Evolutionary conservation across 2,888 invertebrate genomes (phyloP).

Genomic region (Mimas tiliae): DNA sequence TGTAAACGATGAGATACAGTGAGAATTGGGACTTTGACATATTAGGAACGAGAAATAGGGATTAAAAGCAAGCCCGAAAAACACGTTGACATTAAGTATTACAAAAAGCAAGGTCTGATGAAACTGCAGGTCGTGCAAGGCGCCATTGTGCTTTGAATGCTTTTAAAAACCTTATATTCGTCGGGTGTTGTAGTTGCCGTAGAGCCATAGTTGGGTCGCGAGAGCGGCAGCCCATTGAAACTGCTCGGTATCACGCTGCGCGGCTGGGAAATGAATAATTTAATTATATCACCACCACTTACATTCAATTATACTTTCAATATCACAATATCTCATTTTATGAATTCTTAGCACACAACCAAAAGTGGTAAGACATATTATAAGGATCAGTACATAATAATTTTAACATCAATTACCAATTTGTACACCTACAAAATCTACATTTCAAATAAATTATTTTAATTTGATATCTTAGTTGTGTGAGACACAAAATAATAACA

Average conservation of each 20-base stretch:
- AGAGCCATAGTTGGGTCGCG: slow-evolving; percentile 67
- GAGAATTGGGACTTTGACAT: background rate
- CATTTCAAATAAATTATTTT: no score
- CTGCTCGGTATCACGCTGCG: slow-evolving; percentile 68
- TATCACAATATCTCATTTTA: background rate
- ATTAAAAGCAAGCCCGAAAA: background rate
- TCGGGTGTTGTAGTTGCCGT: slow-evolving; percentile 56
- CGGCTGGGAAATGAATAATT: slow-evolving; percentile 54
- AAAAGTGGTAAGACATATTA: no score
- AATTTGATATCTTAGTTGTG: no score
- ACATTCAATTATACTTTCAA: background rate
- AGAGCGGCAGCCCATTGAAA: slow-evolving; percentile 70
- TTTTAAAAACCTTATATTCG: slow-evolving; percentile 67
- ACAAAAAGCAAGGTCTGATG: background rate
- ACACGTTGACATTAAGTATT: background rate
- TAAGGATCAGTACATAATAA: no score
- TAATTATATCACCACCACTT: background rate
- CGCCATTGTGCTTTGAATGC: background rate
- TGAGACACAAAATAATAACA: no score
- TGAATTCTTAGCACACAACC: no score
- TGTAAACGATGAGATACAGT: slow-evolving; percentile 65
- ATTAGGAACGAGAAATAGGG: background rate
- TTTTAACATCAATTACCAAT: no score
- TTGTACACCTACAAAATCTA: no score
- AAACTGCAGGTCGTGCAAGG: background rate